Conservation (phyloP, 1,140 invertebrate species). For the Aradophagus sp. region DNA sequence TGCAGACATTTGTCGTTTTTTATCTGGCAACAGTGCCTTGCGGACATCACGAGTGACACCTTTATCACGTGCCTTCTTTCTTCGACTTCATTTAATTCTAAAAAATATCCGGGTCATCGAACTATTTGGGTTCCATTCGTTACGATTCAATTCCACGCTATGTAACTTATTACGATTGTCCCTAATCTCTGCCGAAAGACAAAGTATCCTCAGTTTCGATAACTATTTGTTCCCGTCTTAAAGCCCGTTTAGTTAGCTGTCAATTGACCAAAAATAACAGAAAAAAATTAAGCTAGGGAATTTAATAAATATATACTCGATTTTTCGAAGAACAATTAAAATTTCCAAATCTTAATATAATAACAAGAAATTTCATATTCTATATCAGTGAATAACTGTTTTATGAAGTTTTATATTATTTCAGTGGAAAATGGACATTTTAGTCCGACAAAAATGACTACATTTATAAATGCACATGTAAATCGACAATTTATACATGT, state of each 20-base stretch:
- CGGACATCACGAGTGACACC: slow-evolving; percentile 16
- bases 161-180: slow-evolving; percentile 55
- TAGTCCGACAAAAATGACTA: too few species aligned
- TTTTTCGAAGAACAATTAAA: too few species aligned
- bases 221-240: slow-evolving; percentile 52
- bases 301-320: neutral
- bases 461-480: too few species aligned
- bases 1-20: too few species aligned
- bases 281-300: slow-evolving; percentile 20
- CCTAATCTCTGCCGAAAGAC: slow-evolving; percentile 50
- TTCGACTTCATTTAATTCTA: slow-evolving; percentile 32
- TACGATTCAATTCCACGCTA: slow-evolving; percentile 49
- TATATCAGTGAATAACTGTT: too few species aligned
- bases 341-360: too few species aligned
- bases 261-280: slow-evolving; percentile 14
- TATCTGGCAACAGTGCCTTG: slow-evolving; percentile 3
- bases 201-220: slow-evolving; percentile 38
- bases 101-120: slow-evolving; percentile 49
- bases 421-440: too few species aligned
- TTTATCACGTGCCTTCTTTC: slow-evolving; percentile 29
- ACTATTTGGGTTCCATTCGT: slow-evolving; percentile 40
- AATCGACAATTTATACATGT: too few species aligned
- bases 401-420: too few species aligned
- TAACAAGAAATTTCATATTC: too few species aligned
- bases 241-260: slow-evolving; percentile 36